These are phyloP conservation scores for Hemitrygon akajei DNA, from an alignment of 2,797 vertebrate species.

Conservation along the genomic window DNA sequence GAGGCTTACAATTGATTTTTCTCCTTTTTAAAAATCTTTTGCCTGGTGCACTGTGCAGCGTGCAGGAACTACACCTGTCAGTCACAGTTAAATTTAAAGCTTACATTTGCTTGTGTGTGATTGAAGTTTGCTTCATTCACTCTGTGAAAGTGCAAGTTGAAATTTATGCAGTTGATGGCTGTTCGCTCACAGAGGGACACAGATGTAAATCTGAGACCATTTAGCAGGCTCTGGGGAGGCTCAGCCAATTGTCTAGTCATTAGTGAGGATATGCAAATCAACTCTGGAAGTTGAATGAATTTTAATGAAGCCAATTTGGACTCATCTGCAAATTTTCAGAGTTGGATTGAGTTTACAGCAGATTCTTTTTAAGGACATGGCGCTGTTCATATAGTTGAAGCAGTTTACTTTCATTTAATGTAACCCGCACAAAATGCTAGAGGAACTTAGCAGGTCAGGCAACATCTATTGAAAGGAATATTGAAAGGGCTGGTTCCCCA, in stretches of 20 bases:
- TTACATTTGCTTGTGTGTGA: not conserved
- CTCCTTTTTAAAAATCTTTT: not conserved
- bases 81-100: slow-evolving; percentile 20
- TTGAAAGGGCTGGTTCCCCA: no score
- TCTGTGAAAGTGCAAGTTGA: slow-evolving; percentile 3
- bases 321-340: not conserved
- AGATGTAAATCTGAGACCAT: slow-evolving; percentile 1
- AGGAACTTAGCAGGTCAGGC: no score
- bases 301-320: slow-evolving; percentile 12
- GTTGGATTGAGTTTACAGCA: not conserved
- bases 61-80: not conserved
- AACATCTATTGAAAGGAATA: no score
- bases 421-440: not conserved
- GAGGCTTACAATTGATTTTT: not conserved
- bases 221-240: slow-evolving; percentile 1
- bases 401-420: not conserved
- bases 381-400: not conserved
- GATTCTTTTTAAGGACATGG: not conserved
- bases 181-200: not conserved
- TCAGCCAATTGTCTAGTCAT: slow-evolving; percentile 20
- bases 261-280: slow-evolving; percentile 13
- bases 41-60: not conserved
- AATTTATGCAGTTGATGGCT: slow-evolving; percentile 1
- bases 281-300: not conserved
- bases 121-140: slow-evolving; percentile 3